Base-by-base conservation (phyloP, 1,140 invertebrate species). In the Drosophila kepulauana region DNA sequence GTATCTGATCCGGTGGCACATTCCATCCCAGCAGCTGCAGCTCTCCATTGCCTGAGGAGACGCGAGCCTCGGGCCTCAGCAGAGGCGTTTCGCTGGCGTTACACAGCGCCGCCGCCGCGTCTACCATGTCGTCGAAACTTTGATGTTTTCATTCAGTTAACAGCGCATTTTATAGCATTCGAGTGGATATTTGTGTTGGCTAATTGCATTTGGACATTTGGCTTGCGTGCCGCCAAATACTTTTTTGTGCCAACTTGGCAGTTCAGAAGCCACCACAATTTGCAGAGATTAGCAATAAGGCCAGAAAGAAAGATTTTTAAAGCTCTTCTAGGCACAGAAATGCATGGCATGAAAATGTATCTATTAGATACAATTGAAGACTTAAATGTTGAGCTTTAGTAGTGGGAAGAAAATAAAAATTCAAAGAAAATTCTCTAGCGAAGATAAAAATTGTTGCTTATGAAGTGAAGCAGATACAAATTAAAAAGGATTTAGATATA, bases 1-100 rank as follows among this genome's bases (percentile, higher is more conserved):
- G 93, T 62, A 97, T 93, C 84, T 97, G 96, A 69, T 96, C 96
- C 13, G 95, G 94, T 3, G 95, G 95, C 16, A 97, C 94, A 88
- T 97, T 96, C 94, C 96, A 97, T 81, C 96, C 96, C 49, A 97
- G 90, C 92, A 96, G 93, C 69, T 94, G 94, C 28, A 92, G 61
- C 1, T 92, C 91, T 1, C 70, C 81, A 5, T 52, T 75, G 25
- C 70, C 67, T 38, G 82, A 75, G 38, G 82, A 75, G 38, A 81
- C 54, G 1, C 88, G 70, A 3, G 88, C 88, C 76, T 88, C 75
- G 6, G 88, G 88, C 0, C 78, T 46, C 1, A 91, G 49, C 1
- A 80, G 65, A 57, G 88, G 88, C 65, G 48, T 52, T 46, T 78
- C 75, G 66, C 84, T 90, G 66, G 85, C 77, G 57, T 90, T 91